Base-by-base conservation (phyloP, 2,888 invertebrate genomes). In the Scaeva pyrastri region DNA sequence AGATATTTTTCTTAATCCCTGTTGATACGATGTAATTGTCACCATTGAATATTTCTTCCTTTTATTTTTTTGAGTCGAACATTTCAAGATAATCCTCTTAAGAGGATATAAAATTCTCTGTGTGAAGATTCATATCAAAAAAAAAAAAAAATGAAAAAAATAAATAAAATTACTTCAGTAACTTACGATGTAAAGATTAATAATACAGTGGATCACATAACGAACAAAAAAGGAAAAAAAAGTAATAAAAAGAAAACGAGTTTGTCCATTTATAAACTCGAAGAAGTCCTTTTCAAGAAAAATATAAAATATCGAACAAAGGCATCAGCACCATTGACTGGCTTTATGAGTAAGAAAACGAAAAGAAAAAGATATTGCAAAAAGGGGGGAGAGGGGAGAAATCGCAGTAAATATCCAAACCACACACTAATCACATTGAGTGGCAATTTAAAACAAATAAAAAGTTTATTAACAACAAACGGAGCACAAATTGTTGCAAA, bases 361-460 rank as follows among this genome's bases (percentile, higher is more conserved):
- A 12, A 31, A 50, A 16, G n/a, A 14, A 43, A 23, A 55, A 16
- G 31, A 31, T 5, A 52, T 26, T 16, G 16, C 3, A 50, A 31
- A 36, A 64, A 11, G n/a, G n/a, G n/a, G n/a, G n/a, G n/a, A n/a
- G 26, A 6, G 31, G 31, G 45, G 23, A 23, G 21, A 60, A 73
- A 68, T 58, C 31, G 68, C 80, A 79, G 66, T 76, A 81, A 86
- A 81, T 73, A 78, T 58, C 64, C 82, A 64, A 74, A 82, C 77
- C 78, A 73, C 82, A 82, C 77, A 82, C 77, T 82, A 82, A 86
- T 78, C 73, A 86, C 82, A 71, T 82, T 86, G 77, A 86, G 81
- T 77, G 82, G 77, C 86, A 86, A 81, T 86, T 86, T 71, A 82
- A 86, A 82, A 82, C 77, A 86, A 86, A 86, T 86, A 82, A 86